Base-by-base conservation (phyloP, 2,797 vertebrate species). In the Malurus splendens region DNA sequence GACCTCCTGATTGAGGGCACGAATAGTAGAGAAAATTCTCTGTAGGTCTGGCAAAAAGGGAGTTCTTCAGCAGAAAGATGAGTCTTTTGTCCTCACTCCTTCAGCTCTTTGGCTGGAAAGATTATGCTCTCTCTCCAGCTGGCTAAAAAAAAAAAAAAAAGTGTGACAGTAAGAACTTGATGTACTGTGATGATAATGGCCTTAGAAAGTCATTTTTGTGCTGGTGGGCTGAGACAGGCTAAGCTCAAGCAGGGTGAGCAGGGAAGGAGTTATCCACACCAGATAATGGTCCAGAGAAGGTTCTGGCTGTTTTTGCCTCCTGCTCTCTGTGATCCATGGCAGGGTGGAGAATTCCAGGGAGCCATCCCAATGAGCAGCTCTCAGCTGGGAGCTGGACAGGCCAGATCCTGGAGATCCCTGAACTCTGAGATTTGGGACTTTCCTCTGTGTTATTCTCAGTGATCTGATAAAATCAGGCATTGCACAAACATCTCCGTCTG, bases 1-100 rank as follows among this genome's bases (percentile, higher is more conserved):
- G 76, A 93, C 90, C 95, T 93, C 70, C 68, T 86, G 87, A 91
- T 20, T 91, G 91, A 95, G 91, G 76, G 66, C 56, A 91, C 41
- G 48, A 92, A 92, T n/a, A 75, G 62, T 6, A 61, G n/a, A 90
- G 61, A 89, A 87, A 89, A 56, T 52, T 77, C 72, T 93, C 84
- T 59, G 36, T 52, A 82, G 48, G 51, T 80, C 59, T 91, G n/a
- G n/a, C 7, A 85, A 56, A 95, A 93, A 88, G 9, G 17, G 44
- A 94, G 82, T 24, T 85, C 78, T 88, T 82, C 82, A 68, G 65
- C 51, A 87, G 62, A 50, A 87, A 86, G 71, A 30, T 87, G 67
- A 70, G 30, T 67, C 86, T 77, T 92, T 94, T 93, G 74, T 95
- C 86, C 91, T 87, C 76, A 24, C 28, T 74, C 12, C 59, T 89